Base-by-base conservation (phyloP, 2,113 vertebrate species). In the Seriola dumerili region DNA sequence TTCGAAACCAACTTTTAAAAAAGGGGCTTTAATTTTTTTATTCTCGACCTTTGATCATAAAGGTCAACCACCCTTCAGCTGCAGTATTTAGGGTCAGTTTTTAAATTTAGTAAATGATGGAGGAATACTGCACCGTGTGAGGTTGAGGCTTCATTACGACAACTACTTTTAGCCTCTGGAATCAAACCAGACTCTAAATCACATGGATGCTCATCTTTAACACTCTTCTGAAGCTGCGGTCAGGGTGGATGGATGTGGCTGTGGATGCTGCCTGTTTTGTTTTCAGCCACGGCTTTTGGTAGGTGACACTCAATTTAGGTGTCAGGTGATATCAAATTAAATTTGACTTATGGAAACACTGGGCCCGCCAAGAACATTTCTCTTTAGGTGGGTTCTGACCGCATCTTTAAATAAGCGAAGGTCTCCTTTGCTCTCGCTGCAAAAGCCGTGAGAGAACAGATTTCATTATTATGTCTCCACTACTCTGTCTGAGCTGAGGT, bases 321-420 rank as follows among this genome's bases (percentile, higher is more conserved):
- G 92, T 92, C 91, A 81, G 88, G 85, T 91, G 91, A 89, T 76
- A 83, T 84, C 77, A 75, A 89, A 92, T 92, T 90, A 92, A 88
- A 79, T 38, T 70, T 89, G 91, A 93, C 69, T 91, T 89, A 91
- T 90, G 83, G 81, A 83, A 67, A 87, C 48, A 12, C 17, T 4
- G 10, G 36, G 76, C 46, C 23, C 66, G 72, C 54, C 57, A 38
- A 52, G 52, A 59, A 55, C 23, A 42, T 80, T 58, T 70, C 42
- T 79, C 38, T 54, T 66, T 73, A 52, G 72, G 57, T 52, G 82
- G 44, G 66, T 83, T 84, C 77, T 57, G 25, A 54, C 86, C 84
- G 32, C 81, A 89, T 79, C 59, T 80, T 91, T 71, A 82, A 23
- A 72, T 32, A 34, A 74, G 67, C 72, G 86, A 78, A 74, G 48